phyloP scores from a whole-genome alignment of 37 sponge, comb jelly and placozoan genomes.

The Aphrocallistes beatrix region DNA sequence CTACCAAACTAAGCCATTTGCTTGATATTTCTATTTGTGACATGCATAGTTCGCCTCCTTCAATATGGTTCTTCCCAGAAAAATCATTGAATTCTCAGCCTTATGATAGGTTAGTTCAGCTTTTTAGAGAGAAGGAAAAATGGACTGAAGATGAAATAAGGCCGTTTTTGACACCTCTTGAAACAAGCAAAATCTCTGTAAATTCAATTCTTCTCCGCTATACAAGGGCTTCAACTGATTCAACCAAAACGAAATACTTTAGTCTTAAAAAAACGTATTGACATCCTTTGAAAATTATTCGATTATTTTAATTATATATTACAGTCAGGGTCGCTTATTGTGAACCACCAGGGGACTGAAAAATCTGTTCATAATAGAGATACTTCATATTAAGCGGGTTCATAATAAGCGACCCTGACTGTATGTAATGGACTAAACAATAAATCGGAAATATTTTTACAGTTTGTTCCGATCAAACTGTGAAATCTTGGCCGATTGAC shows the following conservation, averaged over 20 bases:
- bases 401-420: no score
- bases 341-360: no score
- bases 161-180: neutral
- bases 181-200: neutral
- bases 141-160: neutral
- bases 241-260: neutral
- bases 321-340: no score
- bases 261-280: neutral
- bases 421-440: no score
- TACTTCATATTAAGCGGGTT: no score
- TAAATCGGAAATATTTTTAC: no score
- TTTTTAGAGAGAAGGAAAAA: neutral
- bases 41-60: neutral
- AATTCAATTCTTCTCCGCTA: neutral
- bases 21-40: neutral
- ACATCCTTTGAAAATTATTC: neutral
- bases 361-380: no score
- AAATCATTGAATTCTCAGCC: neutral
- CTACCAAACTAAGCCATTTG: neutral
- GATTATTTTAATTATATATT: neutral
- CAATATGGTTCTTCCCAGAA: conserved; percentile 7
- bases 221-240: neutral
- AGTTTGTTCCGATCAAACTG: no score
- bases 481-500: no score
- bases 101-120: neutral